Base-by-base conservation (phyloP, 1,140 invertebrate genomes). In the Drosophila punjabiensis region DNA sequence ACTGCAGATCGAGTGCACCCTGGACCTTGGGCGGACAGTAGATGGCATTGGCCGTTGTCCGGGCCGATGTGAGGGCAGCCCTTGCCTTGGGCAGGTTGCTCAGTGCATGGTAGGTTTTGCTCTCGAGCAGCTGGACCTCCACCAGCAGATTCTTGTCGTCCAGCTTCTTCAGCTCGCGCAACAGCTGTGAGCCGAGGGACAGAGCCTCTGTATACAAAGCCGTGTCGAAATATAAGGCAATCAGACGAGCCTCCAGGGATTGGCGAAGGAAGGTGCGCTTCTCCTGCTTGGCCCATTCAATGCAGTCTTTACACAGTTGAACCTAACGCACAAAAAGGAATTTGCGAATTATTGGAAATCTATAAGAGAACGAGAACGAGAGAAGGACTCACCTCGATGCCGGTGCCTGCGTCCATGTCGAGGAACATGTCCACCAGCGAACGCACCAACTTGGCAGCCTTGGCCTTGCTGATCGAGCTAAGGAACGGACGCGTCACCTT, bases 91-190 rank as follows among this genome's bases (percentile, higher is more conserved):
- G 98, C 82, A 99, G 94, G 94, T 99, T 99, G 83, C 98, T 97
- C 53, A 99, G 94, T 45, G 98, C 98, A 95, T 99, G 98, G 94
- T 99, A 99, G 33, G 98, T 98, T 95, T 99, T 99, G 94, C 98
- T 99, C 93, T 99, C 99, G 73, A 99, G 94, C 50, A 99, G 94
- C 89, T 99, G 98, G 14, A 97, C 97, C 94, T 99, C 99, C 1
- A 99, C 99, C 61, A 99, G 94, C 60, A 99, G 94, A 94, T 99
- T 99, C 94, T 99, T 99, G 92, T 99, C 99, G 94, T 99, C 99
- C 86, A 99, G 94, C 93, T 99, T 99, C 93, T 99, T 99, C 35
- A 99, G 94, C 93, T 99, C 99, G 90, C 96, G 97, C 33, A 99
- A 94, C 33, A 99, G 94, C 66, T 96, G 95, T 1, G 97, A 97